Evolutionary conservation across 2,888 invertebrate genomes (phyloP), one percentile per base, ranked within the genome.

Genomic region (Papilio demoleus): DNA sequence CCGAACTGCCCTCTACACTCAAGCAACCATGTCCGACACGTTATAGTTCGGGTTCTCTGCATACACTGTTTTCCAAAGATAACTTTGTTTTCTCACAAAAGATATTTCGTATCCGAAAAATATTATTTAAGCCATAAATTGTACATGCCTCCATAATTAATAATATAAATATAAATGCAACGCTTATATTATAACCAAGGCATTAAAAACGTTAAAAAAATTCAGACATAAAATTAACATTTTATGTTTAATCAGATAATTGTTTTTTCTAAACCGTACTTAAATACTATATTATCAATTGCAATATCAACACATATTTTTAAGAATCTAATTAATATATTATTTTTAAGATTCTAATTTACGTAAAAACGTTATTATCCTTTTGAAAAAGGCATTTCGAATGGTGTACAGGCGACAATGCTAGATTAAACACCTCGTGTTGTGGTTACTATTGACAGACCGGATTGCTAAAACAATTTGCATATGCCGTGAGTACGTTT

Each of bases 381-480:
- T n/a, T n/a, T 60, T 40, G 24, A 36, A 38, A 24, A 4, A 19
- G 17, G 31, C n/a, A 38, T 50, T 19, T n/a, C 31, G 19, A 61
- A 53, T 40, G 24, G 34, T 17, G 8, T 27, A n/a, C 22, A 61
- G n/a, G 36, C 36, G 22, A 62, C 61, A 65, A 47, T 17, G 19
- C 22, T 19, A 42, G 31, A 69, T 72, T 72, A 73, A 59, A 68
- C 42, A 65, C 24, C 58, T 17, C 36, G 14, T 3, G 58, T 3
- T 19, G 59, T 12, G 40, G n/a, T 17, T n/a, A 58, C 83, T 83
- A 82, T 86, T 83, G 80, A 82, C 83, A 75, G 75, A 79, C 76
- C 78, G 77, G 70, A 79, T 79, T 76, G 76, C 79, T 77, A 76
- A 81, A 75, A 74, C 73, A 75, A 77, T 76, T 74, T 75, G 72